Percentiles rank a stretch among this genome's conserved stretches.
These are phyloP conservation scores for Oreochromis grahami DNA, from an alignment of 2,797 vertebrate species.

Conservation along the genomic window DNA sequence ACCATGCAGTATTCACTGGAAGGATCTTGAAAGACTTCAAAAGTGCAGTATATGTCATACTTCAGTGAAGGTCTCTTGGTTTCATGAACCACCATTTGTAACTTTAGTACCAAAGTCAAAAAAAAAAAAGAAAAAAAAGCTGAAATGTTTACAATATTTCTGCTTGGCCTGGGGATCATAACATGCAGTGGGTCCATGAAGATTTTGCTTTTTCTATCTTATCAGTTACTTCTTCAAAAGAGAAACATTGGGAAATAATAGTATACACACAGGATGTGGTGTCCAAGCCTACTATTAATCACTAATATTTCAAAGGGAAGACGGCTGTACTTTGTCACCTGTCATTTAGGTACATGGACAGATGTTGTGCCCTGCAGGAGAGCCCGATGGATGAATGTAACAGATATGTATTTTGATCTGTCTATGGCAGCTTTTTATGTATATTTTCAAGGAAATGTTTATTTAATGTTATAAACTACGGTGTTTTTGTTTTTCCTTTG, in stretches of 20 bases:
- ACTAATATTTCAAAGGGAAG: conserved; percentile 25
- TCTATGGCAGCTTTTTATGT: conserved; percentile 77
- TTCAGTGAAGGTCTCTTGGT: conserved; percentile 33
- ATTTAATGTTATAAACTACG: conserved; percentile 62
- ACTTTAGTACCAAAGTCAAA: conserved; percentile 69
- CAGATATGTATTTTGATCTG: conserved; percentile 71
- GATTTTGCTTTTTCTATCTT: not conserved
- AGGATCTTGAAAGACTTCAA: conserved; percentile 30
- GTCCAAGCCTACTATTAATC: conserved; percentile 20
- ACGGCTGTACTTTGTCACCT: conserved; percentile 36
- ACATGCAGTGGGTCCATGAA: conserved; percentile 13
- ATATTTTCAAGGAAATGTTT: conserved; percentile 61
- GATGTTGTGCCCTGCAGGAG: conserved; percentile 49
- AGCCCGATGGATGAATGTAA: conserved; percentile 83
- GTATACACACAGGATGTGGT: conserved; percentile 2
- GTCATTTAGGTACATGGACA: conserved; percentile 52
- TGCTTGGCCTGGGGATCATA: conserved; percentile 46
- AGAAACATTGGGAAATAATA: conserved; percentile 17
- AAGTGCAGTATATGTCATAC: conserved; percentile 15
- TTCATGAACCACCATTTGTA: conserved; percentile 51
- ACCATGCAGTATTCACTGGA: conserved; percentile 54
- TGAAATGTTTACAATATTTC: conserved; percentile 76
- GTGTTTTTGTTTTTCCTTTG: conserved; percentile 39
- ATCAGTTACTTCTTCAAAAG: conserved; percentile 7
- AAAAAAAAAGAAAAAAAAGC: conserved; percentile 41